These are phyloP conservation scores for Apamea monoglypha DNA, from an alignment of 2,888 invertebrate genomes.

Conservation along the genomic window DNA sequence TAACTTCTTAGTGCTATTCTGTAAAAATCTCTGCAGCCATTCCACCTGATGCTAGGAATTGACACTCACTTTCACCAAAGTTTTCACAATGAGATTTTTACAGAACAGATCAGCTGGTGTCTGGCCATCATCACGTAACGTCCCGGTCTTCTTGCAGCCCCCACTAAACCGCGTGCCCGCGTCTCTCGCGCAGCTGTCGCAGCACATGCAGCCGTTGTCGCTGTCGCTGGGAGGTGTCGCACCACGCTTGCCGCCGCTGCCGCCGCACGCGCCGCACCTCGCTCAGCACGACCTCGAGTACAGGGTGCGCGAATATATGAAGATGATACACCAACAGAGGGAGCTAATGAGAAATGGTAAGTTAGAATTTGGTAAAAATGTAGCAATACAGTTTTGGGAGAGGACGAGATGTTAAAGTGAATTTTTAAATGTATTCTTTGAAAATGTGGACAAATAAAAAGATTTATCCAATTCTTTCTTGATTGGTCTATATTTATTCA, in stretches of 20 bases:
- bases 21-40: neutral
- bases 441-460: neutral
- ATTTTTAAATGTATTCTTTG: neutral
- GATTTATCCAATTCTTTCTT: neutral
- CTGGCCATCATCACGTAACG: conserved; percentile 29
- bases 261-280: conserved; percentile 89
- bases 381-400: neutral
- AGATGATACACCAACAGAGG: conserved; percentile 91
- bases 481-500: neutral
- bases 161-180: conserved; percentile 91
- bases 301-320: conserved; percentile 95
- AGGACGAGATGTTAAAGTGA: neutral
- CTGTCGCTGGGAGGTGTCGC: conserved; percentile 91
- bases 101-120: neutral
- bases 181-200: conserved; percentile 87
- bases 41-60: neutral
- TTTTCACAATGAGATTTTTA: neutral
- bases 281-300: conserved; percentile 94
- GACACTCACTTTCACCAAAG: neutral
- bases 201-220: conserved; percentile 94
- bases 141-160: conserved; percentile 76
- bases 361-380: neutral
- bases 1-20: conserved; percentile 55
- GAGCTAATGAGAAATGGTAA: conserved; percentile 84
- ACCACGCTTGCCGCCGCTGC: conserved; percentile 90